Conservation (phyloP, 1,140 invertebrate species). For the Galleria mellonella region DNA sequence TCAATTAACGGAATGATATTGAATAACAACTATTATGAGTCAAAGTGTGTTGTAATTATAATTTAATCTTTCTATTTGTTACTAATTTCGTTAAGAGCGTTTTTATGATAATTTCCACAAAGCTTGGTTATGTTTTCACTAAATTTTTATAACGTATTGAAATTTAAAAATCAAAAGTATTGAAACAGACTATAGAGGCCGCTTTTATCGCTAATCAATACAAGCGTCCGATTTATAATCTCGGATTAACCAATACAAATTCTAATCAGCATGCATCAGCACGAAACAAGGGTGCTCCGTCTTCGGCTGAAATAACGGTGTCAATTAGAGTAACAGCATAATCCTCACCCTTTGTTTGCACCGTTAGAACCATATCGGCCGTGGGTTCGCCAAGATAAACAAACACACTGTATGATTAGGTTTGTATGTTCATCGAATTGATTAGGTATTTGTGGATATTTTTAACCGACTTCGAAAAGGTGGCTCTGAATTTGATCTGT, state of each 20-base stretch:
- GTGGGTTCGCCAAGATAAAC: constrained; percentile 12
- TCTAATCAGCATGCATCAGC: constrained; percentile 48
- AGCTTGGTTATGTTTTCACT: too few relatives aligned
- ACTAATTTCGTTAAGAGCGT: too few relatives aligned
- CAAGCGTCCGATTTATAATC: constrained; percentile 1
- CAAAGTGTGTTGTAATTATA: too few relatives aligned
- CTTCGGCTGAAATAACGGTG: constrained; percentile 37
- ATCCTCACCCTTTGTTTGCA: constrained; percentile 44
- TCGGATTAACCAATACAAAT: constrained; percentile 25
- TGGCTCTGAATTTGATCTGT: too few relatives aligned
- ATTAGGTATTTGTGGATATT: too few relatives aligned
- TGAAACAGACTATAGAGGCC: background rate
- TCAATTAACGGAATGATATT: too few relatives aligned
- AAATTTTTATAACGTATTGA: too few relatives aligned
- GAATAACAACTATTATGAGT: too few relatives aligned
- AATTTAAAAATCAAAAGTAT: too few relatives aligned
- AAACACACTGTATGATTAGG: constrained; percentile 22
- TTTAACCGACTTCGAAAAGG: too few relatives aligned
- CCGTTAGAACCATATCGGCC: background rate
- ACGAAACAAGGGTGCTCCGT: constrained; percentile 35
- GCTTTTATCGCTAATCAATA: background rate
- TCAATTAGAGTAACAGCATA: constrained; percentile 53
- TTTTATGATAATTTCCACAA: too few relatives aligned
- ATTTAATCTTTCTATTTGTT: too few relatives aligned
- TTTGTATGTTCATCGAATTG: constrained; percentile 3